Evolutionary conservation across 2,888 invertebrate species (phyloP), one percentile per base, ranked within the genome.

Genomic region (Galeopsomyia nigrocyanea): DNA sequence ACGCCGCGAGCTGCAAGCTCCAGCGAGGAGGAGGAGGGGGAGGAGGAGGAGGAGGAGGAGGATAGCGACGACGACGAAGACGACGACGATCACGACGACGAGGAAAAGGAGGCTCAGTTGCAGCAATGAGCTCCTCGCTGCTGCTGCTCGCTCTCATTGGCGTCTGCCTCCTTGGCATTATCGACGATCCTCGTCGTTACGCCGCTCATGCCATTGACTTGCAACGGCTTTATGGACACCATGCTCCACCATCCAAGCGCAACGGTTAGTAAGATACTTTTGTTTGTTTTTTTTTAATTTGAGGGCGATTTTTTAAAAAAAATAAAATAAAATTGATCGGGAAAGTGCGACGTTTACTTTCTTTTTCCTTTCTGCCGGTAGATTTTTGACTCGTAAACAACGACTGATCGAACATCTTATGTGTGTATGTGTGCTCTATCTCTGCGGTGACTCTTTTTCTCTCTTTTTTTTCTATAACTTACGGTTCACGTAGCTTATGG

Each of bases 211-310:
- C 93, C 77, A 91, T 95, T 80, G 95, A 95, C 88, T 95, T 80
- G 93, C 92, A 87, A 91, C 39, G 93, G 77, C 90, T 95, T 71
- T 95, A 95, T 82, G 94, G 94, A 19, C 94, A 94, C 84, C 87
- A 90, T 78, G 91, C 90, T 82, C 89, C 90, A 56, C 63, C 74
- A 50, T 58, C 68, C 75, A 93, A 93, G 84, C 88, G 93, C 79
- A 91, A 91, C 79, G 93, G 93, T 93, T 82, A 90, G 91, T 79
- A 17, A 19, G 19, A 19, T 26, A 26, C 50, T 53, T 50, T 58
- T 22, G 3, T 17, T 19, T 19, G 19, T 7, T 53, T 31, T 31
- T 31, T n/a, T n/a, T n/a, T n/a, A n/a, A n/a, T n/a, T n/a, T n/a
- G n/a, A n/a, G n/a, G n/a, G n/a, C n/a, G n/a, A n/a, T n/a, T n/a